A percentile compares a stretch with the other conserved stretches of the same genome.
Evolutionary conservation across 2,797 vertebrate species (phyloP).

Genomic region (Philypnodon macrostomus): DNA sequence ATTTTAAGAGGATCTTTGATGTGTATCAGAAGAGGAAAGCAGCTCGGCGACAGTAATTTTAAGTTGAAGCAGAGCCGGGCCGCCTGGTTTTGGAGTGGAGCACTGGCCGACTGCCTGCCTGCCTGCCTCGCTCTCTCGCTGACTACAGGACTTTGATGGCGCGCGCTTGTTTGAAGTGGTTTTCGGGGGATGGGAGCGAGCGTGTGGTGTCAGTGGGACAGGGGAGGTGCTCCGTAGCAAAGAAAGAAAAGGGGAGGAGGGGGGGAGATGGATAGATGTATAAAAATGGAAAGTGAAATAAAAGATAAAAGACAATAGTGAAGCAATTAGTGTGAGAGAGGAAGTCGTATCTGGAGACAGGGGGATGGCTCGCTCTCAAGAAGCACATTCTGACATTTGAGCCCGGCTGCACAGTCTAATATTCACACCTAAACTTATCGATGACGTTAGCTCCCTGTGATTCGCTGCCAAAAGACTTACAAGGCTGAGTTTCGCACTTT

Average conservation of each 20-base stretch:
- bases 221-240: constrained; percentile 47
- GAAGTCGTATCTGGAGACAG: constrained; percentile 9
- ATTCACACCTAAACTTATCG: constrained; percentile 58
- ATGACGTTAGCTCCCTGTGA: constrained; percentile 62
- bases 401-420: constrained; percentile 35
- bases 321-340: constrained; percentile 16
- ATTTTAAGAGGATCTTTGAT: constrained; percentile 83
- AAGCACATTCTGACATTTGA: constrained; percentile 21
- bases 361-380: constrained; percentile 15
- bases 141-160: constrained; percentile 77
- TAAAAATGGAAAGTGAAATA: constrained; percentile 21
- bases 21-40: constrained; percentile 80
- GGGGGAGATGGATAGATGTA: constrained; percentile 17
- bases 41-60: constrained; percentile 76
- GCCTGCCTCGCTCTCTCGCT: constrained; percentile 71
- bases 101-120: constrained; percentile 69
- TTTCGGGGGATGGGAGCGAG: constrained; percentile 80
- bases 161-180: constrained; percentile 83
- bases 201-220: constrained; percentile 82
- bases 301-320: constrained; percentile 29
- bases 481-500: constrained; percentile 39
- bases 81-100: constrained; percentile 66
- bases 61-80: constrained; percentile 83
- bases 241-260: constrained; percentile 30
- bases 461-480: constrained; percentile 49